Evolutionary conservation across 2,888 invertebrate genomes (phyloP).

Genomic region (Tenodera sinensis): DNA sequence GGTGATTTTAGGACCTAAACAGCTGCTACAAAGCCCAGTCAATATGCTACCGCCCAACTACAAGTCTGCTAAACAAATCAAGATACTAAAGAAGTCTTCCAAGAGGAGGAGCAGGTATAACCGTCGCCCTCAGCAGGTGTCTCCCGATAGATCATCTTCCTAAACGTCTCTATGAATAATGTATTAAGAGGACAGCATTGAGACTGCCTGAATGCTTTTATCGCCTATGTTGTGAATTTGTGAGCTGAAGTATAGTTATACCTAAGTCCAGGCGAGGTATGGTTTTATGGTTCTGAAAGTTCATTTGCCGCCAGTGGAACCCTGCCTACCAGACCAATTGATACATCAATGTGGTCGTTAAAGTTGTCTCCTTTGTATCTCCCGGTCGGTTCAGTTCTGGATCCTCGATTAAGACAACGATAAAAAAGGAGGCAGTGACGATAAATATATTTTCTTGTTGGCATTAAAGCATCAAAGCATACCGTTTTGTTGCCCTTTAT

Average conservation of each 20-base stretch:
- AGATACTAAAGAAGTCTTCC: not conserved
- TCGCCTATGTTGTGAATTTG: not conserved
- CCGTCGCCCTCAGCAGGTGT: not conserved
- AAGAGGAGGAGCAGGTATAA: not conserved
- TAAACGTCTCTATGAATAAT: slow-evolving; percentile 2
- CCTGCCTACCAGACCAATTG: not conserved
- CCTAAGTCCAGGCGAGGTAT: not conserved
- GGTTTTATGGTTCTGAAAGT: not conserved
- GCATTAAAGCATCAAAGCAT: too few species aligned
- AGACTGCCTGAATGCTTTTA: not conserved
- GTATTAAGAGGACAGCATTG: not conserved
- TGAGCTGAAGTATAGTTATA: not conserved
- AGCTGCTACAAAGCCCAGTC: not conserved
- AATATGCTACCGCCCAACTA: not conserved
- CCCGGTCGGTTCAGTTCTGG: not conserved
- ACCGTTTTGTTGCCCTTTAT: too few species aligned
- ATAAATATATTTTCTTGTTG: too few species aligned
- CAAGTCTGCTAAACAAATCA: not conserved
- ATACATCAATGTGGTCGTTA: not conserved
- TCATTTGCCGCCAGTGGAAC: not conserved
- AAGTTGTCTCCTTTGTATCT: not conserved
- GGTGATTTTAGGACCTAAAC: too few species aligned
- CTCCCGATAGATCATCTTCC: not conserved
- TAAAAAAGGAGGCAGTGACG: not conserved
- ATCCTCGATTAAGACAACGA: not conserved